A percentile compares a stretch with the other conserved stretches of the same genome.
Conservation (phyloP, 2,113 vertebrate species). For the Tamias sibiricus region DNA sequence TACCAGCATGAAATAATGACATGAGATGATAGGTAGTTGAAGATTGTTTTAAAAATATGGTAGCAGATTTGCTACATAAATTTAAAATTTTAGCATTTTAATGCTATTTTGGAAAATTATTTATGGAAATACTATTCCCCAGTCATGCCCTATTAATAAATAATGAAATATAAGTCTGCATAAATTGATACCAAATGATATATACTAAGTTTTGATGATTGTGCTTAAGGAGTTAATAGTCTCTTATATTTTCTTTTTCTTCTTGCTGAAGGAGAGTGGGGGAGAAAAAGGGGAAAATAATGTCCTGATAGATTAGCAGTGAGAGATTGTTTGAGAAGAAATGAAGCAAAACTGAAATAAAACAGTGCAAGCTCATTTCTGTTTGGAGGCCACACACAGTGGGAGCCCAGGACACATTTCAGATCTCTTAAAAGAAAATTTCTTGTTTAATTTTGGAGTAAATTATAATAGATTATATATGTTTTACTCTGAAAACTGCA, state of each 20-base stretch:
- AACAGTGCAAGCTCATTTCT: constrained; percentile 86
- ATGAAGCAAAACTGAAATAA: constrained; percentile 89
- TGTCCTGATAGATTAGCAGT: constrained; percentile 78
- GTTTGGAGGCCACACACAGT: constrained; percentile 85
- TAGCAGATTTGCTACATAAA: background rate
- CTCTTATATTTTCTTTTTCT: constrained; percentile 23
- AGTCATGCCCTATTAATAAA: background rate
- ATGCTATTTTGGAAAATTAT: background rate
- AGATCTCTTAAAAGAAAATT: constrained; percentile 79
- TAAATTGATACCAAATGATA: background rate
- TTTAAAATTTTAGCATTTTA: background rate
- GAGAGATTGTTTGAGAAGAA: constrained; percentile 87
- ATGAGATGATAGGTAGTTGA: background rate
- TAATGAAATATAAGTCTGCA: background rate
- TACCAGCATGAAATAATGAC: background rate
- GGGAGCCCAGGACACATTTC: constrained; percentile 67
- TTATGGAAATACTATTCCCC: constrained; percentile 27
- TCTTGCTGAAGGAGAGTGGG: constrained; percentile 15
- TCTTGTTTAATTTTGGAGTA: constrained; percentile 85
- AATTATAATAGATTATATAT: constrained; percentile 78
- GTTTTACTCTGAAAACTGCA: constrained; percentile 67
- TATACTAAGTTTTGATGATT: constrained; percentile 62
- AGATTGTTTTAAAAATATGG: background rate
- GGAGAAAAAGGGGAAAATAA: constrained; percentile 25
- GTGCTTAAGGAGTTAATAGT: constrained; percentile 84